These are phyloP conservation scores for Carlito syrichta DNA, from an alignment of 2,113 vertebrate species.

Conservation along the genomic window DNA sequence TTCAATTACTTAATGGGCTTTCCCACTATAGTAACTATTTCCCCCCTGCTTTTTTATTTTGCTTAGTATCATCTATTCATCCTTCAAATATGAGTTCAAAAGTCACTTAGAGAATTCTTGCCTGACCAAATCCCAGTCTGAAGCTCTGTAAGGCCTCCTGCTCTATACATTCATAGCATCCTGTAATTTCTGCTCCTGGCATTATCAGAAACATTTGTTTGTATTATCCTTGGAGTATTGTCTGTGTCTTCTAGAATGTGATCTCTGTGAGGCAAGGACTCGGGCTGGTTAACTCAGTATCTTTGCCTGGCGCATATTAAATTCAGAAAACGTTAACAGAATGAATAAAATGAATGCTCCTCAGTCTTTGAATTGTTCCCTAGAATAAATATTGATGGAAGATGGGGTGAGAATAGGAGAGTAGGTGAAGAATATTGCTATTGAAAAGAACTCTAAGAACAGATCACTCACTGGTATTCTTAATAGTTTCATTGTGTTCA, in stretches of 20 bases:
- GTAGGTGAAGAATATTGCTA: conserved; percentile 14
- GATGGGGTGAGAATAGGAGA: not conserved
- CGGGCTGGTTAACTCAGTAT: conserved; percentile 20
- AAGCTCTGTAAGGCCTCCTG: not conserved
- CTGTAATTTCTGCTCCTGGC: not conserved
- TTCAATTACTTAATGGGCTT: not conserved
- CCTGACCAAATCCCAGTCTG: not conserved
- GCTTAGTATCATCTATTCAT: not conserved
- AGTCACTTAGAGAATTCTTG: not conserved
- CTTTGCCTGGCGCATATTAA: not conserved
- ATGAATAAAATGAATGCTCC: conserved; percentile 51
- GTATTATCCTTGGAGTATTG: not conserved
- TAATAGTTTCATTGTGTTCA: conserved; percentile 46
- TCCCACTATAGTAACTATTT: not conserved
- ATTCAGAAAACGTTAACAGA: conserved; percentile 45
- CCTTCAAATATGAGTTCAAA: not conserved
- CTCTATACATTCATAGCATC: not conserved
- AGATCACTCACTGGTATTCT: not conserved
- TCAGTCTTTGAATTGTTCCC: conserved; percentile 40
- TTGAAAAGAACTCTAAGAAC: conserved; percentile 46
- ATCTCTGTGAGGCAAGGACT: not conserved
- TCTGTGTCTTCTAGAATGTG: conserved; percentile 26
- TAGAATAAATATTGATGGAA: conserved; percentile 54
- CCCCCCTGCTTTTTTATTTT: not conserved
- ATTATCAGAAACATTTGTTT: not conserved